Evolutionary conservation across 2,888 invertebrate genomes (phyloP).

Genomic region (Alloplasta piceator): DNA sequence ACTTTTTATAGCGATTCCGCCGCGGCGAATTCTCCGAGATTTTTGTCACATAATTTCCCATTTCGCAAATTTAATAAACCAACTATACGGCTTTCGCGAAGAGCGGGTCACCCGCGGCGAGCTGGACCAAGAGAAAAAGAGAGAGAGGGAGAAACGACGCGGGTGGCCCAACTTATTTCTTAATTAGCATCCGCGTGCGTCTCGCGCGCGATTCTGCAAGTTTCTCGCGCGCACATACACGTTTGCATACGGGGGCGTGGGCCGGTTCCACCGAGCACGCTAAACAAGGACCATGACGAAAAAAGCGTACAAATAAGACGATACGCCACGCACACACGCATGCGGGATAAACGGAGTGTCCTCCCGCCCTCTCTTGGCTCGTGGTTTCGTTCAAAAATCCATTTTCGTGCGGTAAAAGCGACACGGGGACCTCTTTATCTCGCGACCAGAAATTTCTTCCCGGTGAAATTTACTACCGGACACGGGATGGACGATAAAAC

Average conservation of each 20-base stretch:
- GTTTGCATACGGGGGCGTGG: constrained; percentile 51
- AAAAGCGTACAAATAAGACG: constrained; percentile 25
- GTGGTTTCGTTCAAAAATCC: constrained; percentile 31
- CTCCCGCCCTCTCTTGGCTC: too few species aligned
- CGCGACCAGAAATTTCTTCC: neutral
- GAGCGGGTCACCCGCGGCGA: constrained; percentile 59
- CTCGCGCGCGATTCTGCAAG: constrained; percentile 10
- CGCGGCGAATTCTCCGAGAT: constrained; percentile 55
- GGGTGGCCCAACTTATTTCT: constrained; percentile 76
- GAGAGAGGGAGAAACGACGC: constrained; percentile 56
- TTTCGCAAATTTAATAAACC: constrained; percentile 63
- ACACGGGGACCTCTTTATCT: constrained; percentile 26
- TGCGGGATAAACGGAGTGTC: neutral
- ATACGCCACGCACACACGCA: constrained; percentile 7
- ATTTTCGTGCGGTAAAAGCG: constrained; percentile 31
- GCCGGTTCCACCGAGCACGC: constrained; percentile 44
- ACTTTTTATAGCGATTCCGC: constrained; percentile 47
- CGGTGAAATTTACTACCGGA: too few species aligned
- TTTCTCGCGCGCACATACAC: constrained; percentile 28
- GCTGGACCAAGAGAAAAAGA: constrained; percentile 4
- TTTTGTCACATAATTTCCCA: constrained; percentile 62
- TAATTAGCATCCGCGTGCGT: constrained; percentile 69
- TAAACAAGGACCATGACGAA: constrained; percentile 46
- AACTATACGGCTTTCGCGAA: constrained; percentile 35
- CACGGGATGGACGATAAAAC: too few species aligned